Evolutionary conservation across 1,140 invertebrate genomes (phyloP), one percentile per base, ranked within the genome.

Genomic region (Aphis gossypii): DNA sequence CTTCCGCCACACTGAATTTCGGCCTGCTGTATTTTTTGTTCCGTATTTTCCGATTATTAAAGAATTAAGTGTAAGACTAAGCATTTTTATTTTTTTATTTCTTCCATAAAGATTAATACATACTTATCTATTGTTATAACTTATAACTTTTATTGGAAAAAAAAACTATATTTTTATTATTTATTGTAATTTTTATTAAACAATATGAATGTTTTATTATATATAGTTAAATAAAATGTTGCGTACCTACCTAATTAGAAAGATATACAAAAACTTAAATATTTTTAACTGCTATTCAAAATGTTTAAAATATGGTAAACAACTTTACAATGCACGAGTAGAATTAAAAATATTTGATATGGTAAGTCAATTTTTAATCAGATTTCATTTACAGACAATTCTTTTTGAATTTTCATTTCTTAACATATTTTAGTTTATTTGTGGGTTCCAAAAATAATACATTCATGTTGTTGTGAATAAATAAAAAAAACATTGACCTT

Each of bases 401-500:
- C n/a, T 18, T 87, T 87, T 44, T 11, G 35, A 48, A 48, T 48
- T 3, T 7, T 18, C 6, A 84, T 35, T 35, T 51, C 2, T 83
- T 20, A 35, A 38, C 6, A 82, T 82, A 87, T 35, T 87, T 51
- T n/a, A 35, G 6, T 20, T 51, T 8, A 35, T 48, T 51, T n/a
- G 0, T 87, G 35, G 23, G 38, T 54, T 38, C 48, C 38, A 7
- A 38, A 88, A 89, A 56, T 38, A 41, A 25, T 23, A 9, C 9
- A 88, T 56, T 88, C n/a, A 9, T 51, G 4, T 41, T 30, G 21
- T 56, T 41, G 51, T 25, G 48, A 38, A 56, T 89, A 25, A 89
- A 56, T 56, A 89, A 54, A 54, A 89, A 88, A 21, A 38, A 89
- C 48, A 54, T 38, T 54, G 48, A 89, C 48, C 48, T 89, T 89